Evolutionary conservation across 2,888 invertebrate genomes (phyloP).

Genomic region (Archaeoteleia sp.): DNA sequence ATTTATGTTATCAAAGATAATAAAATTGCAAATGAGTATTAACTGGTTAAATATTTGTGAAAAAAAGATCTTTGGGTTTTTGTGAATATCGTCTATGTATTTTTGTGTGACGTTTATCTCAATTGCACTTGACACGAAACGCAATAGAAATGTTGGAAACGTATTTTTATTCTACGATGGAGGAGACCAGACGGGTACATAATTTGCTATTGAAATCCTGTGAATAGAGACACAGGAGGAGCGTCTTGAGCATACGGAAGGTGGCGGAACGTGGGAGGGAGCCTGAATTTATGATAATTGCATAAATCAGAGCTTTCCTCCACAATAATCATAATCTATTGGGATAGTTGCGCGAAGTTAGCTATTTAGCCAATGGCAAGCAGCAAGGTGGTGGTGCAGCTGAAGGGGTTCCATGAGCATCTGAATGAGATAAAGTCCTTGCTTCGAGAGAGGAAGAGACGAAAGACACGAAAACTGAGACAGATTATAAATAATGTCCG

Average conservation of each 20-base stretch:
- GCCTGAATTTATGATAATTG: constrained; percentile 73
- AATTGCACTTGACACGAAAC: constrained; percentile 42
- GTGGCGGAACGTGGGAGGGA: constrained; percentile 61
- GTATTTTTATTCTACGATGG: constrained; percentile 48
- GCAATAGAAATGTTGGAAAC: constrained; percentile 42
- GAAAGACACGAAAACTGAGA: constrained; percentile 49
- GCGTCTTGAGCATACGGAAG: constrained; percentile 71
- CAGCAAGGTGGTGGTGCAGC: constrained; percentile 58
- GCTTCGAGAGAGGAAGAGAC: constrained; percentile 53
- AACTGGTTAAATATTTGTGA: too few relatives aligned
- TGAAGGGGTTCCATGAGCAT: constrained; percentile 58
- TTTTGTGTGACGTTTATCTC: too few relatives aligned
- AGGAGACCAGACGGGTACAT: constrained; percentile 62
- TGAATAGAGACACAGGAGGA: constrained; percentile 68
- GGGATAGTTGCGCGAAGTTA: constrained; percentile 74
- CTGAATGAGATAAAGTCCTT: constrained; percentile 69
- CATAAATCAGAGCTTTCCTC: constrained; percentile 74
- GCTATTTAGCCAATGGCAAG: constrained; percentile 73
- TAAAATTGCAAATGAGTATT: too few relatives aligned
- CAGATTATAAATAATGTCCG: constrained; percentile 50
- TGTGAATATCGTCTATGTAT: too few relatives aligned
- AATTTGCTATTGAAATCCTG: constrained; percentile 72
- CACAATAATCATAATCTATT: constrained; percentile 75
- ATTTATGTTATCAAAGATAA: too few relatives aligned
- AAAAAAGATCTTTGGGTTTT: too few relatives aligned